These are phyloP conservation scores for Natator depressus DNA, from an alignment of 2,113 vertebrate species.

Conservation along the genomic window DNA sequence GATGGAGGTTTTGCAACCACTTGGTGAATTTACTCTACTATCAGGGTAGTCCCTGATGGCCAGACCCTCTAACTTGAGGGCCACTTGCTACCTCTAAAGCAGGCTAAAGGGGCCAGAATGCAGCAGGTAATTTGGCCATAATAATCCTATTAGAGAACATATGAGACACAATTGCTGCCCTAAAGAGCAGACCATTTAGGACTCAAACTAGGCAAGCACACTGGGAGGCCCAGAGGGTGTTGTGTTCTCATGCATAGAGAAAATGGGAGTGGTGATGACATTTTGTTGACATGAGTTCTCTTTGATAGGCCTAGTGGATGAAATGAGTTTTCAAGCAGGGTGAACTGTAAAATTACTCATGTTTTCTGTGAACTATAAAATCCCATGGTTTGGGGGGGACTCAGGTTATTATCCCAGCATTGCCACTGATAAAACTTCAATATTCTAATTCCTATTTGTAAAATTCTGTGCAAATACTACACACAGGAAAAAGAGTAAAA, in stretches of 20 bases:
- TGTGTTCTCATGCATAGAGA: neutral
- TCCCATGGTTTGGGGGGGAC: neutral
- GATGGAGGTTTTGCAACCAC: neutral
- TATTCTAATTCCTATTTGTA: neutral
- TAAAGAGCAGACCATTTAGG: neutral
- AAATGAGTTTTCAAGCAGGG: neutral
- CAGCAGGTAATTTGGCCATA: neutral
- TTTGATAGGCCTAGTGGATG: neutral
- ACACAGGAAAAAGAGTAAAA: neutral
- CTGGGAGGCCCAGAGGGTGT: neutral
- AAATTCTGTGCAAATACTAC: neutral
- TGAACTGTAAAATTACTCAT: neutral
- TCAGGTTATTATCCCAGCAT: neutral
- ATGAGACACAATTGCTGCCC: neutral
- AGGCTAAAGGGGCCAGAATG: neutral
- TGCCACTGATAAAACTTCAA: neutral
- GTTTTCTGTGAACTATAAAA: neutral
- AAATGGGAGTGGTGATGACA: neutral
- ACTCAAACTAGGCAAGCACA: neutral
- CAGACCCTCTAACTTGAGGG: neutral
- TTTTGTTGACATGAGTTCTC: neutral
- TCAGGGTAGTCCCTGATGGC: neutral
- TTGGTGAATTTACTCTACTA: neutral
- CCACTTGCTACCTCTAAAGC: neutral
- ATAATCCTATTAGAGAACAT: neutral